A percentile compares a stretch with the other conserved stretches of the same genome.
Evolutionary conservation across 2,888 invertebrate genomes (phyloP).

Genomic region (Tolmerus cingulatus): DNA sequence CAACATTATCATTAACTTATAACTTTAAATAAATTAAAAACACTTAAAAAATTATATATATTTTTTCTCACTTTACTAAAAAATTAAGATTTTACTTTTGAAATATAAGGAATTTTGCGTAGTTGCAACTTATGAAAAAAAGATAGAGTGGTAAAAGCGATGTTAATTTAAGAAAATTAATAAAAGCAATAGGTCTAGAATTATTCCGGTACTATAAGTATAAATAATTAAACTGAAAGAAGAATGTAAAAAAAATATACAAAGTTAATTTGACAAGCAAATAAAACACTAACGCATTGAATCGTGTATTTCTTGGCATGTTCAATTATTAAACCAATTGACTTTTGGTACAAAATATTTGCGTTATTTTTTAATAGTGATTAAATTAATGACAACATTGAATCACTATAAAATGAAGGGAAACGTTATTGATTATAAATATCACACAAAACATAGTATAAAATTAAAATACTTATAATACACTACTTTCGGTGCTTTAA

Average conservation of each 20-base stretch:
- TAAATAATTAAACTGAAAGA: constrained; percentile 12
- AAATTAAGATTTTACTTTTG: neutral
- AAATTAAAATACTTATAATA: constrained; percentile 17
- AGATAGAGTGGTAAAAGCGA: constrained; percentile 48
- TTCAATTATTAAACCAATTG: neutral
- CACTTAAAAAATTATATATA: neutral
- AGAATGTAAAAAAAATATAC: neutral
- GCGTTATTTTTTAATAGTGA: neutral
- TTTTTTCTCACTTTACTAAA: neutral
- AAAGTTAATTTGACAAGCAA: constrained; percentile 21
- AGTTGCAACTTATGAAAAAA: constrained; percentile 23
- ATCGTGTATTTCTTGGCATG: constrained; percentile 24
- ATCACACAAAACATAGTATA: neutral
- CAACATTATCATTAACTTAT: neutral
- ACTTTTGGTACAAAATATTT: neutral
- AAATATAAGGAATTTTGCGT: neutral
- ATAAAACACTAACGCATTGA: constrained; percentile 20
- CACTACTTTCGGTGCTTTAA: neutral
- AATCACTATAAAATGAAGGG: neutral
- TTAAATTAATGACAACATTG: neutral
- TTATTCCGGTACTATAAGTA: constrained; percentile 33
- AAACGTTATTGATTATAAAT: neutral
- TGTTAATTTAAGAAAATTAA: constrained; percentile 49
- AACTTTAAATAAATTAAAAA: neutral
- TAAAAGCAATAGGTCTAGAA: constrained; percentile 46